Conservation (phyloP, 2,797 vertebrate species). For the Enteromius viviparus region DNA sequence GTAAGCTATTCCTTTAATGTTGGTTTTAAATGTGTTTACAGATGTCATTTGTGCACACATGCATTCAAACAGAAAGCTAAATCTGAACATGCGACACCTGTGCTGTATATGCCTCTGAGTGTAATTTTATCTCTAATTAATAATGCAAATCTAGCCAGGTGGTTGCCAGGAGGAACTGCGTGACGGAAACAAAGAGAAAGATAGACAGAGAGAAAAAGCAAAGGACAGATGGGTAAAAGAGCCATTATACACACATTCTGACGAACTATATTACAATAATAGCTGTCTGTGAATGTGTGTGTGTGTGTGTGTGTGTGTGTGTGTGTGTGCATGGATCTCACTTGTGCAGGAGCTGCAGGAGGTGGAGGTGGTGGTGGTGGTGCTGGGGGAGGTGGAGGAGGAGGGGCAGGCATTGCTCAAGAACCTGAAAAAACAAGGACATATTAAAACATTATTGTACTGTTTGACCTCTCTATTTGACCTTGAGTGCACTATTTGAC, state of each 20-base stretch:
- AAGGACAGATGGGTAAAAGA: background rate
- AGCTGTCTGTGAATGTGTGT: background rate
- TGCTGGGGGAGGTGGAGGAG: slow-evolving; percentile 68
- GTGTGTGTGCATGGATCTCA: slow-evolving; percentile 52
- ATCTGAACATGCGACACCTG: slow-evolving; percentile 72
- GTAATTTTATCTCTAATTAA: slow-evolving; percentile 71
- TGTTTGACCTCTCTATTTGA: background rate
- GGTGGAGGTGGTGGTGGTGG: slow-evolving; percentile 69
- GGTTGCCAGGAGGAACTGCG: slow-evolving; percentile 57
- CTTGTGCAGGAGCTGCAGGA: slow-evolving; percentile 67
- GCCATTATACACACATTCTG: background rate
- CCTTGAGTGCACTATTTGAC: background rate
- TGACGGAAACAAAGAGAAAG: slow-evolving; percentile 16
- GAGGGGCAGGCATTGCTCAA: slow-evolving; percentile 71
- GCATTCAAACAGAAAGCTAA: slow-evolving; percentile 61
- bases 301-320: background rate
- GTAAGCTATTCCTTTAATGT: background rate
- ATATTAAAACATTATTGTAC: background rate
- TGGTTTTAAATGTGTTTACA: slow-evolving; percentile 13
- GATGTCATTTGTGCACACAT: slow-evolving; percentile 37
- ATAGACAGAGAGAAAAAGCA: slow-evolving; percentile 1
- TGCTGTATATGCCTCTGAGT: slow-evolving; percentile 55
- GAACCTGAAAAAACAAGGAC: slow-evolving; percentile 62
- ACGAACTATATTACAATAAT: background rate
- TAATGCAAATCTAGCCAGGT: slow-evolving; percentile 75